These are phyloP conservation scores for Drosophila paramelanica DNA, from an alignment of 2,888 invertebrate species.

Conservation along the genomic window DNA sequence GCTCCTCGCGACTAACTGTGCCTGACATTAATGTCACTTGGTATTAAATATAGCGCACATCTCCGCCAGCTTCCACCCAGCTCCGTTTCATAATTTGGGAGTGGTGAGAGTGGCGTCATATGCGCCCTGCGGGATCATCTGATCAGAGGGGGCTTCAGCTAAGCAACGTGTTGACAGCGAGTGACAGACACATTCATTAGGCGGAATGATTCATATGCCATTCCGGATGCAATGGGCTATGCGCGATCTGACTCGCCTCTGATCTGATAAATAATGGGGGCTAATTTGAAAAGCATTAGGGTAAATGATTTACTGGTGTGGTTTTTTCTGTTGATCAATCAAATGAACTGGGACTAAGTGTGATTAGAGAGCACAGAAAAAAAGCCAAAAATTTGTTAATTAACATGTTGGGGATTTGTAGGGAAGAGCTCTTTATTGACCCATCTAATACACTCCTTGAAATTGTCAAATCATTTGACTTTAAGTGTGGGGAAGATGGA, in stretches of 20 bases:
- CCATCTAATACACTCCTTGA: not conserved
- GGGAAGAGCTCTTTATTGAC: not conserved
- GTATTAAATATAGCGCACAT: slow-evolving; percentile 72
- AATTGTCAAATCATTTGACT: no score
- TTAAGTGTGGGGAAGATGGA: no score
- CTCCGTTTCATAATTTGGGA: slow-evolving; percentile 75
- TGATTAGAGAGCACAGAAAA: slow-evolving; percentile 11
- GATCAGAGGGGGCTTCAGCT: slow-evolving; percentile 41
- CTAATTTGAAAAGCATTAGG: slow-evolving; percentile 68
- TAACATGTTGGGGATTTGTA: slow-evolving; percentile 3
- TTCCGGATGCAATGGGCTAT: slow-evolving; percentile 27
- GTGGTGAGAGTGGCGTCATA: slow-evolving; percentile 43
- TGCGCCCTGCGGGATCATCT: slow-evolving; percentile 23
- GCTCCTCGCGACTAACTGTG: slow-evolving; percentile 66
- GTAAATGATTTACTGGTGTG: slow-evolving; percentile 63
- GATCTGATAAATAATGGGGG: slow-evolving; percentile 53
- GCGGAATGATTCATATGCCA: slow-evolving; percentile 69
- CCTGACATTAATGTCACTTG: slow-evolving; percentile 74
- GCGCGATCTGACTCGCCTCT: not conserved
- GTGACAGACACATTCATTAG: slow-evolving; percentile 82
- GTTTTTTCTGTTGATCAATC: slow-evolving; percentile 40
- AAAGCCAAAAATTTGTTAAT: slow-evolving; percentile 7
- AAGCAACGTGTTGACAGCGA: slow-evolving; percentile 78
- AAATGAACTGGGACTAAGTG: slow-evolving; percentile 21
- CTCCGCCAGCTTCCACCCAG: slow-evolving; percentile 54